Evolutionary conservation across 2,113 vertebrate species (phyloP), one percentile per base, ranked within the genome.

Genomic region (Misgurnus anguillicaudatus): DNA sequence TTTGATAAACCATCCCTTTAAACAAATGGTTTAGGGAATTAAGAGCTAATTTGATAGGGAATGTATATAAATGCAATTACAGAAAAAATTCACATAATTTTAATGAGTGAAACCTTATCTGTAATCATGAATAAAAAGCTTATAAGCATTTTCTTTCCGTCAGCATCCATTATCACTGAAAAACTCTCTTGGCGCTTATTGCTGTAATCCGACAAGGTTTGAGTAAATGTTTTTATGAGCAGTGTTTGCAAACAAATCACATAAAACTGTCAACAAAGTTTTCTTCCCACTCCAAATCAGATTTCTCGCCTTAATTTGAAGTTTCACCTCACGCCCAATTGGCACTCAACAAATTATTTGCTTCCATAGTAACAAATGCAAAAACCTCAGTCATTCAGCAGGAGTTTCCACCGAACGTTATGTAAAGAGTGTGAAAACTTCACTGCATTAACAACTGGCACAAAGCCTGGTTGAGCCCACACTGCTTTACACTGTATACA

Each of bases 401-500:
- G 68, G 48, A 71, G n/a, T 38, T 57, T 16, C 51, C 55, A 51
- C 38, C 55, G 55, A 39, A 55, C 31, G 31, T 57, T 57, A 39
- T 39, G 36, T 68, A 75, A 38, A 66, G 64, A 51, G 69, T 61
- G 60, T 62, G 45, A 80, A 61, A 60, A 71, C 48, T 39, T 61
- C 79, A 42, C 39, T 10, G 24, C 63, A 61, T 61, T 74, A 66
- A 10, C 5, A 11, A 71, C 42, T 75, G 76, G 64, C 64, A 77
- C 57, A 63, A 48, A 79, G 60, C 72, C 72, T 67, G 42, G 51
- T n/a, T 76, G 48, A 47, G 31, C 61, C 72, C 51, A 80, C 68
- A 62, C 62, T 17, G 45, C 36, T 17, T 68, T 13, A 16, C 64
- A 67, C 42, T 55, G 31, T 39, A 53, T 38, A 39, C 6, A n/a